A percentile compares a stretch with the other conserved stretches of the same genome.
These are phyloP conservation scores for Pyrocoelia pectoralis DNA, from an alignment of 2,888 invertebrate genomes.

Conservation along the genomic window DNA sequence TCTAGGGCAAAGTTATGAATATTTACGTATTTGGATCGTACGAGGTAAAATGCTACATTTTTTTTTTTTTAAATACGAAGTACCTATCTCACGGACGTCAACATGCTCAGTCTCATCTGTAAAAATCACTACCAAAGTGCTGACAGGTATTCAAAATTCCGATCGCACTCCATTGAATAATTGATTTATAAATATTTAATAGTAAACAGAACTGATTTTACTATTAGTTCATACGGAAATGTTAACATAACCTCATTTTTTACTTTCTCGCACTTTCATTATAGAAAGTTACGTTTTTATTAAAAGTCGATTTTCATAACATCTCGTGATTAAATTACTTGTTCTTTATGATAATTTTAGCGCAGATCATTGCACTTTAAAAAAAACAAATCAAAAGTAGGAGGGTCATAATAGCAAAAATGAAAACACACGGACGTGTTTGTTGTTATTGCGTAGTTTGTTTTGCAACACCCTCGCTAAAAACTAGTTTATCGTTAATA, in stretches of 20 bases:
- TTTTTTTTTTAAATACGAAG: no score
- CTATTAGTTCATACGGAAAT: conserved; percentile 20
- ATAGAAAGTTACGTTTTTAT: conserved; percentile 11
- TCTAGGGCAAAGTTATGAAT: conserved; percentile 2
- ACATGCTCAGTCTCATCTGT: no score
- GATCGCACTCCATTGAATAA: background rate
- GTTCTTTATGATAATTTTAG: conserved; percentile 7
- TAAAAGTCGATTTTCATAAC: conserved; percentile 11
- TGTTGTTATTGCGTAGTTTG: background rate
- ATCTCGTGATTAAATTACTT: conserved; percentile 7
- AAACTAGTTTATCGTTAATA: conserved; percentile 5
- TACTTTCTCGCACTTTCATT: conserved; percentile 9
- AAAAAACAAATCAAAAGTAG: background rate
- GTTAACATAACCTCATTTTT: conserved; percentile 9
- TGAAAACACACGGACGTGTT: background rate
- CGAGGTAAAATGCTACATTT: background rate
- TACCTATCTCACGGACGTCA: background rate
- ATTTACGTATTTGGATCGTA: background rate
- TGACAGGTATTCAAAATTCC: no score
- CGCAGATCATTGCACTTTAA: conserved; percentile 7
- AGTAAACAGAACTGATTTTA: conserved; percentile 12
- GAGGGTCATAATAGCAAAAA: background rate
- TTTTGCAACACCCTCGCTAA: conserved; percentile 7
- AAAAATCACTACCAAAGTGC: no score
- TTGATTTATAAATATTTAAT: conserved; percentile 1